These are phyloP conservation scores for Dryas iulia DNA, from an alignment of 1,140 invertebrate genomes.

Conservation along the genomic window DNA sequence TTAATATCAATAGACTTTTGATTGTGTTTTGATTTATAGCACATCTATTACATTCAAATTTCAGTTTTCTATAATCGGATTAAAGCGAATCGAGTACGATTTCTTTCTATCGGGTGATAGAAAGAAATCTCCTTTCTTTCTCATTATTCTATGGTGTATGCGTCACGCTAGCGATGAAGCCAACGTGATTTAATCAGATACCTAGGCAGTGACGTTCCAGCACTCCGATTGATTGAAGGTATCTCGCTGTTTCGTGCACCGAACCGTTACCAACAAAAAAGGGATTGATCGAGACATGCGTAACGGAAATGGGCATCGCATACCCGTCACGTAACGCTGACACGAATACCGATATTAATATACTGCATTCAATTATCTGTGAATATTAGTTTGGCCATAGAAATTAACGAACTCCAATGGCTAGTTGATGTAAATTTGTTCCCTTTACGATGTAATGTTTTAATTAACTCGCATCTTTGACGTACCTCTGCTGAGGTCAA, in stretches of 20 bases:
- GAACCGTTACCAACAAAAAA: constrained; percentile 75
- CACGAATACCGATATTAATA: constrained; percentile 72
- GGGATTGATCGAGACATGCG: constrained; percentile 70
- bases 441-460: constrained; percentile 15
- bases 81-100: neutral
- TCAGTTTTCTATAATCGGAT: neutral
- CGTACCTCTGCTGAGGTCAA: constrained; percentile 94
- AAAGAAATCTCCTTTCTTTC: neutral
- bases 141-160: neutral
- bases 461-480: constrained; percentile 35
- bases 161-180: constrained; percentile 49
- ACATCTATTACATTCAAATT: neutral
- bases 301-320: constrained; percentile 74
- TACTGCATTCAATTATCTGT: constrained; percentile 68
- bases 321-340: constrained; percentile 71
- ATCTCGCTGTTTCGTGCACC: constrained; percentile 69
- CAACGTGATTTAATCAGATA: constrained; percentile 76
- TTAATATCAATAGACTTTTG: neutral
- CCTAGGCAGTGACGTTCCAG: constrained; percentile 61
- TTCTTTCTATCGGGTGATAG: neutral
- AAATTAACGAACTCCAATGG: constrained; percentile 55
- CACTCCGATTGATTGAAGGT: constrained; percentile 71
- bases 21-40: neutral
- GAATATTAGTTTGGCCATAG: constrained; percentile 54
- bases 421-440: constrained; percentile 22